Evolutionary conservation across 2,888 invertebrate genomes (phyloP).

Genomic region (Acholoe squamosa): DNA sequence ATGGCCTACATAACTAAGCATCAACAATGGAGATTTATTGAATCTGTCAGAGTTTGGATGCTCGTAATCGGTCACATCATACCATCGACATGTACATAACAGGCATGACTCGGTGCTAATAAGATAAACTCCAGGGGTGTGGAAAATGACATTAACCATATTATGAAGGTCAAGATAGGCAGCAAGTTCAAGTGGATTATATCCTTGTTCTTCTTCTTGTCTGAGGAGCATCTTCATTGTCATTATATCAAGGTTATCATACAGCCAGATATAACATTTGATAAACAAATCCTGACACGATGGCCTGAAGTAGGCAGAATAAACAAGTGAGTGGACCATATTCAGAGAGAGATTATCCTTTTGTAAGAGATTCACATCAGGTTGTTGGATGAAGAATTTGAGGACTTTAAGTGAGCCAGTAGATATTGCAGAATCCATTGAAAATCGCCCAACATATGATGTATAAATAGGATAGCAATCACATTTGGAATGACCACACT

Average conservation of each 20-base stretch:
- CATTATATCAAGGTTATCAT: not conserved
- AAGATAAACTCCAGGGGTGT: not conserved
- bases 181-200: not conserved
- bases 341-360: not conserved
- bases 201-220: not conserved
- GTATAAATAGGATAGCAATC: not conserved
- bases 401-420: not conserved
- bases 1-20: not conserved
- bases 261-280: not conserved
- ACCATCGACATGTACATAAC: not conserved
- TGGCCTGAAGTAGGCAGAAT: not conserved
- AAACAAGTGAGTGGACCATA: not conserved
- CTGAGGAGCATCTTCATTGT: not conserved
- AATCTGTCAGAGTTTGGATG: not conserved
- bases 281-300: not conserved
- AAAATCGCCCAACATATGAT: not conserved
- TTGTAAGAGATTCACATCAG: not conserved
- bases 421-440: not conserved
- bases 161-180: not conserved
- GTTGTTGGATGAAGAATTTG: not conserved
- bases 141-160: not conserved
- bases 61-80: constrained; percentile 4
- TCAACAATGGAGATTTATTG: not conserved
- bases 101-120: not conserved
- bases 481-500: not conserved